A percentile compares a stretch with the other conserved stretches of the same genome.
phyloP scores from a whole-genome alignment of 1,140 invertebrate genomes.

The Bombus pyrosoma region DNA sequence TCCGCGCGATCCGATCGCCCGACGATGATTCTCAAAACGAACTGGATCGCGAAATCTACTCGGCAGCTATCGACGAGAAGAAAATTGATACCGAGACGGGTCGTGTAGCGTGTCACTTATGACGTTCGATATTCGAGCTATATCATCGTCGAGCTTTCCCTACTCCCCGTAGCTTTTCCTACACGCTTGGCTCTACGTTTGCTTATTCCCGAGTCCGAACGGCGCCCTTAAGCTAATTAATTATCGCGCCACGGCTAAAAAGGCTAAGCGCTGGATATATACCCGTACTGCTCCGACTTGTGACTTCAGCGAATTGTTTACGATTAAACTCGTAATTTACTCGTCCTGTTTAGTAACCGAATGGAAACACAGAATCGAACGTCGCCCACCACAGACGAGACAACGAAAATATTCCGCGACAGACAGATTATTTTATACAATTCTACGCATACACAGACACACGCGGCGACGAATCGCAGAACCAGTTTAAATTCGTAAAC shows the following conservation, averaged over 20 bases:
- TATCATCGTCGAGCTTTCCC: not conserved
- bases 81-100: not conserved
- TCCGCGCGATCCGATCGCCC: conserved; percentile 23
- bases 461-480: not conserved
- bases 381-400: not conserved
- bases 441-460: conserved; percentile 12
- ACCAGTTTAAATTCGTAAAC: not conserved
- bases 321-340: conserved; percentile 3
- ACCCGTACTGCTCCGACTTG: conserved; percentile 82
- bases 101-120: not conserved
- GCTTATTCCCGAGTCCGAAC: conserved; percentile 37
- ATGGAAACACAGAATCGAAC: conserved; percentile 46
- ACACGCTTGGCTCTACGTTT: conserved; percentile 1
- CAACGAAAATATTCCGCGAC: conserved; percentile 17
- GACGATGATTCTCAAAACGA: conserved; percentile 26
- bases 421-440: conserved; percentile 30
- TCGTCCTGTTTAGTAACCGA: not conserved
- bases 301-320: conserved; percentile 68
- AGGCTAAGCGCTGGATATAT: conserved; percentile 76
- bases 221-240: conserved; percentile 72
- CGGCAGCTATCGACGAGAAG: not conserved
- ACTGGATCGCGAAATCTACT: not conserved
- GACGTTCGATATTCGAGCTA: not conserved
- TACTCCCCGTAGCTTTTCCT: not conserved
- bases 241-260: conserved; percentile 72